These are phyloP conservation scores for Drosophila prosaltans DNA, from an alignment of 1,140 invertebrate species.

Conservation along the genomic window DNA sequence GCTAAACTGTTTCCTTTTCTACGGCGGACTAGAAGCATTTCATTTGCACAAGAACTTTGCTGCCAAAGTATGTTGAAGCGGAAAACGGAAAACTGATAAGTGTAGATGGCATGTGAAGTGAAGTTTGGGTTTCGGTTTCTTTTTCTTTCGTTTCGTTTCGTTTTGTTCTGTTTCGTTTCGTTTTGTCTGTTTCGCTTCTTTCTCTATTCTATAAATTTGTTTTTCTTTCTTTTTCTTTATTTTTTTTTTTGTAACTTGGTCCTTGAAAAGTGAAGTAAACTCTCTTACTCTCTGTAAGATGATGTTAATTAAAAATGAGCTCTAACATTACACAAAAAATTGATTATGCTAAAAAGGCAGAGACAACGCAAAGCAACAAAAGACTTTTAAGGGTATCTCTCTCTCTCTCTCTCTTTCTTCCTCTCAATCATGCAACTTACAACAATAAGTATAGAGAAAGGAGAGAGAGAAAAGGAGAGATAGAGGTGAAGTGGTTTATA, in stretches of 20 bases:
- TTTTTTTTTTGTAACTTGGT: not conserved
- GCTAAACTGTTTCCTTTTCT: constrained; percentile 68
- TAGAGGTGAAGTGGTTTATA: constrained; percentile 15
- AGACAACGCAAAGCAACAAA: constrained; percentile 14
- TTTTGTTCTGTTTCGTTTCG: not conserved
- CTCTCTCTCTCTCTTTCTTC: not conserved
- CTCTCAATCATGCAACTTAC: not conserved
- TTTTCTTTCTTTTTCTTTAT: too few species aligned
- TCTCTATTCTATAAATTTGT: too few species aligned
- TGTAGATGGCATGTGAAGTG: constrained; percentile 28
- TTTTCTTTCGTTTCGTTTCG: not conserved
- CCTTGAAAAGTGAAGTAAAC: constrained; percentile 11
- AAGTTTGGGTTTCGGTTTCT: constrained; percentile 10
- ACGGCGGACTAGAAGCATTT: constrained; percentile 60
- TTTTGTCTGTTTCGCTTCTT: constrained; percentile 4
- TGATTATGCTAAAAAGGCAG: constrained; percentile 43
- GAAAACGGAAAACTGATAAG: constrained; percentile 54
- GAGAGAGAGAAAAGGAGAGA: not conserved
- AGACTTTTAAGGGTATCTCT: constrained; percentile 28
- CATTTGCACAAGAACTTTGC: constrained; percentile 60
- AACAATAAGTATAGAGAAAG: not conserved
- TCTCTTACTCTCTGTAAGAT: not conserved
- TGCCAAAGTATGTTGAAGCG: constrained; percentile 55
- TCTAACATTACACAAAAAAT: constrained; percentile 52
- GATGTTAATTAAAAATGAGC: constrained; percentile 55